Evolutionary conservation across 2,113 vertebrate genomes (phyloP).

Genomic region (Caranx melampygus): DNA sequence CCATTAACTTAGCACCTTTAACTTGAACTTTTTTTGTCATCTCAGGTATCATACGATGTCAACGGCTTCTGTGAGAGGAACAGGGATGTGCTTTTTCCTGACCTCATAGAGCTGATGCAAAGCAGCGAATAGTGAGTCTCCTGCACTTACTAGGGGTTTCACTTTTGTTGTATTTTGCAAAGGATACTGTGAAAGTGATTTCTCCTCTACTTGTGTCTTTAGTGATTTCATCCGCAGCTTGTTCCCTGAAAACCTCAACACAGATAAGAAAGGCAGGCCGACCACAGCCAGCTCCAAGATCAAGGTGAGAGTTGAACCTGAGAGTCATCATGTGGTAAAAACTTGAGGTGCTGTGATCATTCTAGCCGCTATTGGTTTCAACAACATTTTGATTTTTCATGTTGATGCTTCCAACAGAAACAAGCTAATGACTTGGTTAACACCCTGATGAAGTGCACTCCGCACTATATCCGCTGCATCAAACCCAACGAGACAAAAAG

Average conservation of each 20-base stretch:
- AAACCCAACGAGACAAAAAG: slow-evolving; percentile 98
- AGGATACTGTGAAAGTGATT: not conserved
- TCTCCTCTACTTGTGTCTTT: slow-evolving; percentile 2
- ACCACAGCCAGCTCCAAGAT: slow-evolving; percentile 93
- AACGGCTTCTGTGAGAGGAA: slow-evolving; percentile 96
- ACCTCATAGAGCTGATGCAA: slow-evolving; percentile 98
- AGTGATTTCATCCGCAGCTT: slow-evolving; percentile 91
- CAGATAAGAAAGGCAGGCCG: slow-evolving; percentile 94
- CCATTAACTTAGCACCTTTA: too few species aligned
- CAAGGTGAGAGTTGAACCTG: slow-evolving; percentile 84
- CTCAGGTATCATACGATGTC: slow-evolving; percentile 93
- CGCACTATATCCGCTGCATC: slow-evolving; percentile 98
- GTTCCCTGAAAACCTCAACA: slow-evolving; percentile 94
- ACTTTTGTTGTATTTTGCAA: not conserved
- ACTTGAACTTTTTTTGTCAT: not conserved
- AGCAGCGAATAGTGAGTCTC: slow-evolving; percentile 93
- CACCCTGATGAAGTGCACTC: slow-evolving; percentile 95
- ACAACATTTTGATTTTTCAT: not conserved
- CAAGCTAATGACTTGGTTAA: slow-evolving; percentile 96
- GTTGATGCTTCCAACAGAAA: slow-evolving; percentile 81
- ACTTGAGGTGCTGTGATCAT: not conserved
- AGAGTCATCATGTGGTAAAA: not conserved
- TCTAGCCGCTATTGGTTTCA: not conserved
- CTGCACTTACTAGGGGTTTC: not conserved
- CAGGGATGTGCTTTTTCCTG: slow-evolving; percentile 93